Evolutionary conservation across 35 echinoderm and acorn worm genomes (phyloP).

Genomic region (Apostichopus parvimensis): DNA sequence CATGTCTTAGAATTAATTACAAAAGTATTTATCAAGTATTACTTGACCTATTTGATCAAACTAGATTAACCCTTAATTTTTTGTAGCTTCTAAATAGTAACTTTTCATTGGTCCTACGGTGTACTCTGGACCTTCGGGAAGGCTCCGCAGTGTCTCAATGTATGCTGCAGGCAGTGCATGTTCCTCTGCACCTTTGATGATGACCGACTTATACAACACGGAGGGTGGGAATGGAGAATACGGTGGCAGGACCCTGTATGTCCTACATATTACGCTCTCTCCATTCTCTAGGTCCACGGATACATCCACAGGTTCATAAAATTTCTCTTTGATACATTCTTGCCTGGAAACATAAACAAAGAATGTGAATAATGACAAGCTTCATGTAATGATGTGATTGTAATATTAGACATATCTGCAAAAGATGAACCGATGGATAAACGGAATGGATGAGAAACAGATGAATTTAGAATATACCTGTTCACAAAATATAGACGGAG

Average conservation of each 20-base stretch:
- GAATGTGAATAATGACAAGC: neutral
- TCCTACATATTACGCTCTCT: neutral
- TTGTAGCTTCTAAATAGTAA: constrained; percentile 19
- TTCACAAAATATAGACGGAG: no score
- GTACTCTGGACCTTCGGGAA: neutral
- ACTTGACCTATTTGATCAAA: no score
- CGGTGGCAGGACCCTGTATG: constrained; percentile 8
- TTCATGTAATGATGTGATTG: no score
- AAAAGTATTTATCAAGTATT: no score
- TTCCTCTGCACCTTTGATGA: constrained; percentile 25
- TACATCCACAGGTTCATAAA: constrained; percentile 22
- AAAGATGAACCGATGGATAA: no score
- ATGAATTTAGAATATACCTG: no score
- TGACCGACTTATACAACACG: neutral
- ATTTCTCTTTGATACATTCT: neutral
- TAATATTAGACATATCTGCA: no score
- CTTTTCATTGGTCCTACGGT: constrained; percentile 13
- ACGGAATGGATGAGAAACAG: no score
- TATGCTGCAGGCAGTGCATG: constrained; percentile 14
- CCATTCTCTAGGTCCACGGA: neutral
- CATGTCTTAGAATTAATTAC: no score
- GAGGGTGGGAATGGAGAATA: neutral
- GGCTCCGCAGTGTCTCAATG: neutral
- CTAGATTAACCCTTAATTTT: neutral
- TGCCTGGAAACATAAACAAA: neutral